Percentiles rank a stretch among this genome's conserved stretches.
These are phyloP conservation scores for Lapara coniferarum DNA, from an alignment of 2,888 invertebrate genomes.

Conservation along the genomic window DNA sequence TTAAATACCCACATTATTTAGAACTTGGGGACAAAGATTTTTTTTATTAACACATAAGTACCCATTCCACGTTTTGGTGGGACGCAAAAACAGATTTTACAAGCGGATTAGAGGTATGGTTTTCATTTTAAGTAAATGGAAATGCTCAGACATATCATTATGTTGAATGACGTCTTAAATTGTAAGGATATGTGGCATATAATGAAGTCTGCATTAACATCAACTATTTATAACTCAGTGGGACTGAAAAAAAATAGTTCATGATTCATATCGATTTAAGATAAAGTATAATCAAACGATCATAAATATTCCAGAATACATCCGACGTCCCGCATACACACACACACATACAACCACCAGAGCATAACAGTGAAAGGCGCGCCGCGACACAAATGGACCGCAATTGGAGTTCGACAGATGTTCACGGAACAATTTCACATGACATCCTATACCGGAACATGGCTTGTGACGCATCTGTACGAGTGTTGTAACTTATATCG, in stretches of 20 bases:
- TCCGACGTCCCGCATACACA: slow-evolving; percentile 20
- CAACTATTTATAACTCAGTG: too few relatives aligned
- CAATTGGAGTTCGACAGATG: slow-evolving; percentile 21
- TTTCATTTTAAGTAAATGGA: too few relatives aligned
- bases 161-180: too few relatives aligned
- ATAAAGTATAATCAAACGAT: slow-evolving; percentile 13
- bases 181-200: too few relatives aligned
- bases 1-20: background rate
- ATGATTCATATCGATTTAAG: background rate
- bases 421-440: slow-evolving; percentile 19
- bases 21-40: background rate
- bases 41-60: background rate
- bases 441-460: slow-evolving; percentile 18
- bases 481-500: slow-evolving; percentile 12
- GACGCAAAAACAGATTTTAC: background rate
- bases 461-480: background rate
- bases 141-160: too few relatives aligned
- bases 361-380: slow-evolving; percentile 14
- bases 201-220: too few relatives aligned
- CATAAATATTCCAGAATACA: slow-evolving; percentile 11
- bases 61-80: background rate
- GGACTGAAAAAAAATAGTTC: too few relatives aligned
- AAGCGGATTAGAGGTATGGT: too few relatives aligned
- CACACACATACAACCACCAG: background rate
- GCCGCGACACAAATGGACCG: slow-evolving; percentile 15